A percentile compares a stretch with the other conserved stretches of the same genome.
These are phyloP conservation scores for Buphagus erythrorhynchus DNA, from an alignment of 2,797 vertebrate genomes.

Conservation along the genomic window DNA sequence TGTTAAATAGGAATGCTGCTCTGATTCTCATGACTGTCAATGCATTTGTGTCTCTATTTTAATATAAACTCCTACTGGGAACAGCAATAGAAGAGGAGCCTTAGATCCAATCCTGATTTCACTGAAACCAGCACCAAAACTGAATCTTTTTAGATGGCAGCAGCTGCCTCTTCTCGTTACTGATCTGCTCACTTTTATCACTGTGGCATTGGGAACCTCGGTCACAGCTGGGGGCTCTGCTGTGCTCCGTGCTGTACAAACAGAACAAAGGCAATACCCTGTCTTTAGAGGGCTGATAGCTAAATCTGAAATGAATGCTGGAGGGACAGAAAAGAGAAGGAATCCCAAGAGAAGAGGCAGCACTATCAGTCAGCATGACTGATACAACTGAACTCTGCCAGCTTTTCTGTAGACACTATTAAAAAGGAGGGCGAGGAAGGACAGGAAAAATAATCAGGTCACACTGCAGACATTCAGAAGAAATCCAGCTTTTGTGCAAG, in stretches of 20 bases:
- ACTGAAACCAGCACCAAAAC: conserved; percentile 27
- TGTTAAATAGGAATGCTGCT: background rate
- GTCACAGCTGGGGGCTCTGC: conserved; percentile 65
- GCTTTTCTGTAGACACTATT: conserved; percentile 47
- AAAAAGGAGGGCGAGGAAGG: conserved; percentile 56
- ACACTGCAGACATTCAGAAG: conserved; percentile 38
- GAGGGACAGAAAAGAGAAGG: conserved; percentile 54
- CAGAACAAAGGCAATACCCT: conserved; percentile 65
- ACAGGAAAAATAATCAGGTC: conserved; percentile 62
- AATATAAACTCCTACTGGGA: background rate
- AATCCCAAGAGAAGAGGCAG: conserved; percentile 62
- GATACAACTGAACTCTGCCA: conserved; percentile 48
- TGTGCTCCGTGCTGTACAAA: conserved; percentile 38
- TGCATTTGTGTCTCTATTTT: conserved; percentile 23
- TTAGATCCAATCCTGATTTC: conserved; percentile 22
- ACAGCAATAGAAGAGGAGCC: background rate
- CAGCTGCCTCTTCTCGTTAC: conserved; percentile 56
- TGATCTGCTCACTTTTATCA: conserved; percentile 60
- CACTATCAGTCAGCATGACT: conserved; percentile 56
- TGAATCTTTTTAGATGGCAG: background rate
- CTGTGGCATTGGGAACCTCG: conserved; percentile 38
- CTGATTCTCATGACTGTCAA: background rate
- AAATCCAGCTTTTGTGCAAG: background rate
- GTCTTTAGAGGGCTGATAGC: conserved; percentile 56
- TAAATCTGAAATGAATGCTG: conserved; percentile 62